Percentiles rank a stretch among this genome's conserved stretches.
Evolutionary conservation across 1,140 invertebrate genomes (phyloP).

Genomic region (Condylostylus longicornis): DNA sequence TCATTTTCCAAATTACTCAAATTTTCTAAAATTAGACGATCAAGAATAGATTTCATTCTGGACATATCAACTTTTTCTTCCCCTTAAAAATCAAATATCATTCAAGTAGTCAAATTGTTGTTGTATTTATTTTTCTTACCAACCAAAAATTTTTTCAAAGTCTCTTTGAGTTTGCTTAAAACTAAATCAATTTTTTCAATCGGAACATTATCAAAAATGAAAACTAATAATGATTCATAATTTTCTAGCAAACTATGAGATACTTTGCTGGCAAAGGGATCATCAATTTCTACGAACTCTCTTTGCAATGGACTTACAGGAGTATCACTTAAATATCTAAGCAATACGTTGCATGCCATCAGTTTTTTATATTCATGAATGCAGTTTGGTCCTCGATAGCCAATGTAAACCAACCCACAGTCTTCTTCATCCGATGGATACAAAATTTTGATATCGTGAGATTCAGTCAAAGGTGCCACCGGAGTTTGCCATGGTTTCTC

Average conservation of each 20-base stretch:
- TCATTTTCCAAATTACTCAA: slow-evolving; percentile 56
- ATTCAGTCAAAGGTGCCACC: slow-evolving; percentile 44
- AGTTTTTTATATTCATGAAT: slow-evolving; percentile 40
- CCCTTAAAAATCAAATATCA: slow-evolving; percentile 13
- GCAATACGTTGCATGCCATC: slow-evolving; percentile 49
- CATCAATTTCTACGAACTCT: slow-evolving; percentile 68
- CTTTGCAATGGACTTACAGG: slow-evolving; percentile 68
- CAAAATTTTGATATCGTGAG: slow-evolving; percentile 31
- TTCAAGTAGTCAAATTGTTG: not conserved
- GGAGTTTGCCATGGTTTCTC: slow-evolving; percentile 59
- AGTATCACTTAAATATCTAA: slow-evolving; percentile 74
- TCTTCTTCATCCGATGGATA: slow-evolving; percentile 79
- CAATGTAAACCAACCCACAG: slow-evolving; percentile 63
- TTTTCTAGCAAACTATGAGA: slow-evolving; percentile 54
- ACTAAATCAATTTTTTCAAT: slow-evolving; percentile 47
- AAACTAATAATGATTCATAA: slow-evolving; percentile 47
- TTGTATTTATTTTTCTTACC: not conserved
- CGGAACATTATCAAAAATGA: slow-evolving; percentile 66
- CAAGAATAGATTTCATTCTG: slow-evolving; percentile 54
- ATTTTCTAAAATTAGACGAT: slow-evolving; percentile 53
- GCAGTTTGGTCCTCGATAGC: slow-evolving; percentile 68
- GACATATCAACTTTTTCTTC: slow-evolving; percentile 56
- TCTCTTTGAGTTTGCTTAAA: slow-evolving; percentile 40
- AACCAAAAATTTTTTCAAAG: slow-evolving; percentile 38
- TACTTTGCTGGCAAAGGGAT: slow-evolving; percentile 67